phyloP scores from a whole-genome alignment of 2,113 vertebrate genomes.

The Trochalopteron elliotii region DNA sequence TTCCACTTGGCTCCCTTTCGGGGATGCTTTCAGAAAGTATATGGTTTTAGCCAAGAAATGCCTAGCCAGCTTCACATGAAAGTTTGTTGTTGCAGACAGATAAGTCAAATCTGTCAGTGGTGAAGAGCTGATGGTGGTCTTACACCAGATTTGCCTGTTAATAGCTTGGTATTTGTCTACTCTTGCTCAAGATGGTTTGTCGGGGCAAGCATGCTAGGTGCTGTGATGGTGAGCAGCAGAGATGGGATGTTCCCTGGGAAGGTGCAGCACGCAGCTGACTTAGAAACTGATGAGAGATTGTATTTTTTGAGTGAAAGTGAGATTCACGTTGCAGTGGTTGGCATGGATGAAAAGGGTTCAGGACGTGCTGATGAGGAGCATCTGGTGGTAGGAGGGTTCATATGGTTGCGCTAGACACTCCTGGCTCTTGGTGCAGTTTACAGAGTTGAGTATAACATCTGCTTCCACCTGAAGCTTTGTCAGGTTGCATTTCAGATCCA shows the following conservation, averaged over 20 bases:
- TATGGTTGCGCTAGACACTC: neutral
- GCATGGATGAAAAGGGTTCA: neutral
- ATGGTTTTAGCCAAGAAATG: neutral
- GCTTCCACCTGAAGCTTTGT: neutral
- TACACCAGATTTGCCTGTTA: neutral
- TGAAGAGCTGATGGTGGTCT: neutral
- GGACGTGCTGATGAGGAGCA: neutral
- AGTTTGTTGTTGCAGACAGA: neutral
- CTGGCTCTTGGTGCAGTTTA: neutral
- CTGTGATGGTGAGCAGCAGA: neutral
- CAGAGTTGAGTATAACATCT: neutral
- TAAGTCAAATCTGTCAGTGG: neutral
- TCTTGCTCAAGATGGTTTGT: neutral
- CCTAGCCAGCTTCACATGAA: neutral
- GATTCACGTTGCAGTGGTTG: accelerated
- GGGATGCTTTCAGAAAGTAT: neutral
- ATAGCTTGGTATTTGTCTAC: neutral
- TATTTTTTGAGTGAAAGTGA: neutral
- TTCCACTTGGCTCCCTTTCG: neutral
- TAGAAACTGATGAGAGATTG: no score
- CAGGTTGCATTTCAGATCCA: neutral
- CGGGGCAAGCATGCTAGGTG: no score
- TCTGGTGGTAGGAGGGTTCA: neutral
- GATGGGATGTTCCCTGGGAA: neutral
- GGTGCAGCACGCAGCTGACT: accelerated